Conservation (phyloP, 2,113 vertebrate species). For the Hyaena hyaena region DNA sequence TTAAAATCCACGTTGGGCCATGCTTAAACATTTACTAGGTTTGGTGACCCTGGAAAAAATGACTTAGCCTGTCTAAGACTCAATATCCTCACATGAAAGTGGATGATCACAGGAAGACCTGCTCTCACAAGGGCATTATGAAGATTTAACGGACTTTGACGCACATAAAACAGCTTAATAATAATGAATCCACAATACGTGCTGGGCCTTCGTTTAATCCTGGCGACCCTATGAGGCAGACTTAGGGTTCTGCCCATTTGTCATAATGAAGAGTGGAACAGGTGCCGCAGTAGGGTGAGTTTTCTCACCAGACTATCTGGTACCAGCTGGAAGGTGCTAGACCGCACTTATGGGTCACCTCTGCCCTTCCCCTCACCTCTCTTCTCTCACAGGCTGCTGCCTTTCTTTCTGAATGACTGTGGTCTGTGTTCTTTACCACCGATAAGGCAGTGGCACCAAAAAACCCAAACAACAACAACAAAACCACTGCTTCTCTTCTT, state of each 20-base stretch:
- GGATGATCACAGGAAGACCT: background rate
- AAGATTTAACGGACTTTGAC: background rate
- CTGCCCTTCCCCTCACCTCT: background rate
- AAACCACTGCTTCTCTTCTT: constrained; percentile 45
- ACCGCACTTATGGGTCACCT: background rate
- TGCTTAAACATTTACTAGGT: background rate
- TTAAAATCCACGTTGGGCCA: background rate
- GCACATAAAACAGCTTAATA: accelerated
- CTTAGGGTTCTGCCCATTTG: background rate
- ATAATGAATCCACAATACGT: accelerated
- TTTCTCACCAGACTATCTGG: background rate
- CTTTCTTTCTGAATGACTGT: constrained; percentile 73
- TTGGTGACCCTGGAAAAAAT: background rate
- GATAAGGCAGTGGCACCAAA: constrained; percentile 29
- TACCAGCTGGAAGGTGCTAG: background rate
- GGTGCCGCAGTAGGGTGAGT: background rate
- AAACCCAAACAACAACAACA: background rate
- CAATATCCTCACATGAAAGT: background rate
- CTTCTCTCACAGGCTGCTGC: background rate
- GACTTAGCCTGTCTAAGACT: background rate
- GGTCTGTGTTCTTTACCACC: background rate
- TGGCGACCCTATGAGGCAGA: too few relatives aligned
- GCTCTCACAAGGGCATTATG: background rate
- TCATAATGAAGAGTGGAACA: background rate
- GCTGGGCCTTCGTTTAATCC: too few relatives aligned